Conservation (phyloP, 2,888 invertebrate genomes). For the Nemotelus pantherinus region DNA sequence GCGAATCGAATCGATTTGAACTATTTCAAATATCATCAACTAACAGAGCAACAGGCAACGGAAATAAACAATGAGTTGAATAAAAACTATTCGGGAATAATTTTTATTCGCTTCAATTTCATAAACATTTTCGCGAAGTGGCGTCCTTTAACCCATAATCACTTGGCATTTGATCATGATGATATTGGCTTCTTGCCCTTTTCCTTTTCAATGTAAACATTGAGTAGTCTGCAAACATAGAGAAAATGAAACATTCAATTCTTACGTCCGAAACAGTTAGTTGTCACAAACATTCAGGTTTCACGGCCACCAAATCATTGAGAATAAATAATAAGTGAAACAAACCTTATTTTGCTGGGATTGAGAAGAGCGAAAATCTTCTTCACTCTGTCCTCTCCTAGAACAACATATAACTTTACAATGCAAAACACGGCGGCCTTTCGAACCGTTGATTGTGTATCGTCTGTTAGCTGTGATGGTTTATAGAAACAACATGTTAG, state of each 20-base stretch:
- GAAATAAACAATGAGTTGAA: background rate
- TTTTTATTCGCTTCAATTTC: conserved; percentile 53
- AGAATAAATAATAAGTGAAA: no score
- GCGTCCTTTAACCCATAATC: conserved; percentile 56
- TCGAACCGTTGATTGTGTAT: conserved; percentile 89
- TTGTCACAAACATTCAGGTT: background rate
- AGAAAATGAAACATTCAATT: background rate
- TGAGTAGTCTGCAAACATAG: conserved; percentile 53
- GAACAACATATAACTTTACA: conserved; percentile 90
- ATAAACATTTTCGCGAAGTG: conserved; percentile 56
- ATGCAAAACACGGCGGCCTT: conserved; percentile 98
- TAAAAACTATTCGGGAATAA: conserved; percentile 54
- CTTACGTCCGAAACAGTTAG: no score
- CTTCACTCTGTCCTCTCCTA: conserved; percentile 85
- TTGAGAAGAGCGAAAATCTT: conserved; percentile 84
- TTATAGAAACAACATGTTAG: conserved; percentile 21
- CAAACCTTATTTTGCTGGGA: conserved; percentile 81
- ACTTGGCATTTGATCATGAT: conserved; percentile 57
- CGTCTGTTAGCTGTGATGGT: conserved; percentile 82
- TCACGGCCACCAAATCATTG: no score
- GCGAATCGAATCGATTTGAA: no score
- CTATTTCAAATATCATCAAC: no score
- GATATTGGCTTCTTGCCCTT: conserved; percentile 53
- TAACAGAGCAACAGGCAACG: no score
- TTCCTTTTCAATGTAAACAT: conserved; percentile 57